These are phyloP conservation scores for Drosophila nr. fundita DNA, from an alignment of 2,888 invertebrate genomes.

Conservation along the genomic window DNA sequence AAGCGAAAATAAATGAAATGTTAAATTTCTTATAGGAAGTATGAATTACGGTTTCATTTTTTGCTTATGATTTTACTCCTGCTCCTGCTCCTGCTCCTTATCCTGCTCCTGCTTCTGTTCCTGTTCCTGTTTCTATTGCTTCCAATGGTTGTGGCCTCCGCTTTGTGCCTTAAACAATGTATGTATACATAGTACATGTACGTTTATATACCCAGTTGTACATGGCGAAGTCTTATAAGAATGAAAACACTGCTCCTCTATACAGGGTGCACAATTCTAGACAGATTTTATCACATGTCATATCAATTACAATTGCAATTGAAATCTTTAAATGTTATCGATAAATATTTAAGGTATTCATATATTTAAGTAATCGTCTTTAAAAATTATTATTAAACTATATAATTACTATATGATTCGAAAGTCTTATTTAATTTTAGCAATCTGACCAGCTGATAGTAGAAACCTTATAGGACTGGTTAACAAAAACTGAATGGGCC, in stretches of 20 bases:
- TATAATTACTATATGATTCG: not conserved
- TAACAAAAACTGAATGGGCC: constrained; percentile 14
- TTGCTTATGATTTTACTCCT: constrained; percentile 29
- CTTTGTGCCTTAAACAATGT: constrained; percentile 61
- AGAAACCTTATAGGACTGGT: not conserved
- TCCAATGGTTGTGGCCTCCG: constrained; percentile 35
- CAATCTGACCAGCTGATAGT: not conserved
- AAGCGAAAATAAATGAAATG: constrained; percentile 67
- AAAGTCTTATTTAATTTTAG: not conserved
- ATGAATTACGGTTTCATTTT: constrained; percentile 68
- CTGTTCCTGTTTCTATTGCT: constrained; percentile 18
- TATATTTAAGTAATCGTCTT: not conserved
- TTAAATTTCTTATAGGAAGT: constrained; percentile 71
- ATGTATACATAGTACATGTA: constrained; percentile 4
- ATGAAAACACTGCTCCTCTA: constrained; percentile 11
- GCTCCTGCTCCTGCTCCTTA: constrained; percentile 4
- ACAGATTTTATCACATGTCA: not conserved
- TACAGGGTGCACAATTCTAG: constrained; percentile 54
- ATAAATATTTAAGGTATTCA: too few relatives aligned
- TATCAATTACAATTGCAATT: not conserved
- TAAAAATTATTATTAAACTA: not conserved
- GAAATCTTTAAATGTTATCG: not conserved
- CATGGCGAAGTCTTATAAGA: constrained; percentile 52
- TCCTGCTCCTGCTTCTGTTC: not conserved
- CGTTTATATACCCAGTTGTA: constrained; percentile 37